Percentiles rank a stretch among this genome's conserved stretches.
These are phyloP conservation scores for Corythaixoides concolor DNA, from an alignment of 2,113 vertebrate species.

Conservation along the genomic window DNA sequence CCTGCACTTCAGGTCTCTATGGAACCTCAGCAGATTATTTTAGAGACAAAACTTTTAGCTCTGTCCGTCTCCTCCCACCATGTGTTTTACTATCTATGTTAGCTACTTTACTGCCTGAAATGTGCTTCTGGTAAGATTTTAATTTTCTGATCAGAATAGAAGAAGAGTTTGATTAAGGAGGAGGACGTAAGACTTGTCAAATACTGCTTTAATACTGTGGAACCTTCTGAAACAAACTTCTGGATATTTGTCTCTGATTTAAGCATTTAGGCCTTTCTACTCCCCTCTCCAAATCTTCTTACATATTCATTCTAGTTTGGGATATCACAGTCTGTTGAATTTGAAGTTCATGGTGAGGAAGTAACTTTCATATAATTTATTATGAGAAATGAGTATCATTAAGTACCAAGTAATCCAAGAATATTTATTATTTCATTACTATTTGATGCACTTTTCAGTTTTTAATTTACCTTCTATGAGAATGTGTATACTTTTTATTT, in stretches of 20 bases:
- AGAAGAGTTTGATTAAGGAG: neutral
- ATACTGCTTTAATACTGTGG: neutral
- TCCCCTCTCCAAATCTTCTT: neutral
- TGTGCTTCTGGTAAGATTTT: neutral
- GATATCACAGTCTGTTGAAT: neutral
- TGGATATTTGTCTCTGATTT: neutral
- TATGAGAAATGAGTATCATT: neutral
- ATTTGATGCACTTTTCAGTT: neutral
- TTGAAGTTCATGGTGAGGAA: neutral
- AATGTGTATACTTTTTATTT: neutral
- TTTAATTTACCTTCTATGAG: neutral
- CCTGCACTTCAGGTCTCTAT: neutral
- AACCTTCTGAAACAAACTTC: neutral
- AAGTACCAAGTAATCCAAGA: neutral
- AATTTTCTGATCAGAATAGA: neutral
- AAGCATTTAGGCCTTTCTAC: neutral
- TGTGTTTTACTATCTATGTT: neutral
- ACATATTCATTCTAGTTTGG: neutral
- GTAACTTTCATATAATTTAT: neutral
- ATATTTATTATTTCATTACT: neutral
- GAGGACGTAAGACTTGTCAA: neutral
- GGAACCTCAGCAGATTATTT: neutral
- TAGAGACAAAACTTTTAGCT: neutral
- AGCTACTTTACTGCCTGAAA: neutral
- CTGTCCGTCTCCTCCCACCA: too few relatives aligned